These are phyloP conservation scores for Anneissia japonica DNA, from an alignment of 35 echinoderm and acorn worm species.

Conservation along the genomic window DNA sequence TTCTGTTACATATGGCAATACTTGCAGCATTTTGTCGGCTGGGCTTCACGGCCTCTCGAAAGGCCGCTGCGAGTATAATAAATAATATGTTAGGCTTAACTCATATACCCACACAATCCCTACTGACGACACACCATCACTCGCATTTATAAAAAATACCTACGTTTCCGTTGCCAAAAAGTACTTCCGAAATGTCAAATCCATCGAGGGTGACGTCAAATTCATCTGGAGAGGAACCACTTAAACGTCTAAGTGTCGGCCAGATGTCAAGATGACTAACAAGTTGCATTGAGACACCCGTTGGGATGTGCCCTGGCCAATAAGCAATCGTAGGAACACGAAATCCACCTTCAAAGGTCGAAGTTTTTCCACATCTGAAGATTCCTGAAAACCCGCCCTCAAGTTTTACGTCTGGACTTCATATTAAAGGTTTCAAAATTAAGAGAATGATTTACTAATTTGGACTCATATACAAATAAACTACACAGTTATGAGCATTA, in stretches of 20 bases:
- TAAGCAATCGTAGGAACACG: neutral
- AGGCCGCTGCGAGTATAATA: too few relatives aligned
- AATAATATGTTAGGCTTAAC: too few relatives aligned
- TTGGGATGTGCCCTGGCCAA: neutral
- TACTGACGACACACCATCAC: too few relatives aligned
- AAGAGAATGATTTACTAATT: too few relatives aligned
- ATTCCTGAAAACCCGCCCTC: neutral
- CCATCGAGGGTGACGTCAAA: neutral
- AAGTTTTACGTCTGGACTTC: slow-evolving; percentile 31
- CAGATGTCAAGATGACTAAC: neutral
- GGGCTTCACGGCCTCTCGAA: too few relatives aligned
- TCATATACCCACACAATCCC: too few relatives aligned
- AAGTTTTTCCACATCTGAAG: neutral
- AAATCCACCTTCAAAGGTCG: slow-evolving; percentile 8
- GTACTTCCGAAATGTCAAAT: neutral
- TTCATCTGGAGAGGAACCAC: neutral
- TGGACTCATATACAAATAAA: too few relatives aligned
- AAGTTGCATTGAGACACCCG: neutral
- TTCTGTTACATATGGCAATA: too few relatives aligned
- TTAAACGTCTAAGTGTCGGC: neutral
- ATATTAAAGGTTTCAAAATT: neutral
- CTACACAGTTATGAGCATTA: too few relatives aligned
- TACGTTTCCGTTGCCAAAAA: neutral
- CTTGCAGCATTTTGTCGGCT: too few relatives aligned
- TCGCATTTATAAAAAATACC: too few relatives aligned